Percentiles rank a stretch among this genome's conserved stretches.
These are phyloP conservation scores for Plecotus auritus DNA, from an alignment of 2,113 vertebrate species.

Conservation along the genomic window DNA sequence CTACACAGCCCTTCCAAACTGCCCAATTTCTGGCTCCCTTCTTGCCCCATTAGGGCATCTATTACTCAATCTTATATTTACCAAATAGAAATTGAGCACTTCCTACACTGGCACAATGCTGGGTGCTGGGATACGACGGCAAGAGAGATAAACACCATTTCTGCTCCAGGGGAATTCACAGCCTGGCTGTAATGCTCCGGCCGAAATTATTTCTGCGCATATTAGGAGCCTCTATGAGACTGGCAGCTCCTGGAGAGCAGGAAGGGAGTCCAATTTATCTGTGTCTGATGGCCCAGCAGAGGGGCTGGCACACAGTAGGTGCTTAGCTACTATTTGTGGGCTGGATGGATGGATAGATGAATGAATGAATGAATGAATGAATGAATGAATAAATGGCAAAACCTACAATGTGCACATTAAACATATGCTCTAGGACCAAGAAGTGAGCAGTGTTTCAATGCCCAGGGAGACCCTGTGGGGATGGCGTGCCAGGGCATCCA, in stretches of 20 bases:
- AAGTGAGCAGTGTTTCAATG: not conserved
- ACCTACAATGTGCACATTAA: fast-evolving
- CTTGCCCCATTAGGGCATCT: not conserved
- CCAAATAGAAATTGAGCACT: constrained; percentile 27
- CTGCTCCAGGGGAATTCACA: constrained; percentile 10
- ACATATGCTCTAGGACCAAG: not conserved
- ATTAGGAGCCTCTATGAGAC: not conserved
- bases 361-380: not conserved
- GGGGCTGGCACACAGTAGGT: not conserved
- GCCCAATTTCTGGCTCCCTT: not conserved
- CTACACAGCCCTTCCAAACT: not conserved
- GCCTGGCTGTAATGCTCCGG: not conserved
- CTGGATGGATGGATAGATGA: fast-evolving
- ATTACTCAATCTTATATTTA: constrained; percentile 37
- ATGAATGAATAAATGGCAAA: not conserved
- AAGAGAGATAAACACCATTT: not conserved
- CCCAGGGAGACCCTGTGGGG: not conserved
- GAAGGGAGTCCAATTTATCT: not conserved
- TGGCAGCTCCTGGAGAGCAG: not conserved
- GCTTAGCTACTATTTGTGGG: not conserved
- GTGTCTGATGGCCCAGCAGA: not conserved
- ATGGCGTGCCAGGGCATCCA: not conserved
- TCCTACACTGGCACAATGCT: constrained; percentile 38
- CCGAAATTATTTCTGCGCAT: not conserved
- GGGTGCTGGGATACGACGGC: not conserved